Percentiles rank a stretch among this genome's conserved stretches.
These are phyloP conservation scores for Gasterosteus aculeatus DNA, from an alignment of 2,113 vertebrate genomes.

Conservation along the genomic window DNA sequence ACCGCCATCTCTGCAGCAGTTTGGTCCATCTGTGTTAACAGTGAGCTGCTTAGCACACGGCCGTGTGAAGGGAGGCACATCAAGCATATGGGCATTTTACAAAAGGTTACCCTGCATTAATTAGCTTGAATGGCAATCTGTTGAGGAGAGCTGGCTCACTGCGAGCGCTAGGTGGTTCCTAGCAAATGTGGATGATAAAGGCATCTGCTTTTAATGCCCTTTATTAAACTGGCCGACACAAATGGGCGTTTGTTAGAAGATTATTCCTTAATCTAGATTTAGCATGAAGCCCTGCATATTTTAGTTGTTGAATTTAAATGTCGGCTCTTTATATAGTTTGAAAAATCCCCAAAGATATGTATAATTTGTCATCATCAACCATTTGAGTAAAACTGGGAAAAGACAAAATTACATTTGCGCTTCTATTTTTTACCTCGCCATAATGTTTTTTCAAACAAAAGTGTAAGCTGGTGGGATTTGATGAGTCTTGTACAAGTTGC, in stretches of 20 bases:
- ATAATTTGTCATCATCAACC: not conserved
- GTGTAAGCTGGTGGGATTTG: not conserved
- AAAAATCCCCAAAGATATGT: not conserved
- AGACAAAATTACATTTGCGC: not conserved
- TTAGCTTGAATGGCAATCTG: constrained; percentile 74
- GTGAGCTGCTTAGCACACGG: constrained; percentile 69
- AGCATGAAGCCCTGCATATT: not conserved
- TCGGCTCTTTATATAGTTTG: not conserved
- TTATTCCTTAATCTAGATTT: not conserved
- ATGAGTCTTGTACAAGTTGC: not conserved
- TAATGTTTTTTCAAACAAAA: not conserved
- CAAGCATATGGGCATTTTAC: constrained; percentile 78
- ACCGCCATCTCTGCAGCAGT: constrained; percentile 62
- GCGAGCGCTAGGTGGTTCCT: constrained; percentile 34
- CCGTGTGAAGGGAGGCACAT: constrained; percentile 60
- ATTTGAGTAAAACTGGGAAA: not conserved
- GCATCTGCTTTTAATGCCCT: constrained; percentile 44
- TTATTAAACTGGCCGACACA: constrained; percentile 6
- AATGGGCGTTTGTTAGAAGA: not conserved
- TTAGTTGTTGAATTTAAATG: not conserved
- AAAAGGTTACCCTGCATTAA: constrained; percentile 79
- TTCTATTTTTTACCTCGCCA: not conserved
- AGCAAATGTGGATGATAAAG: constrained; percentile 53
- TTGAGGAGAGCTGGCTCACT: constrained; percentile 59
- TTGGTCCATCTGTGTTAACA: constrained; percentile 76